phyloP scores from a whole-genome alignment of 64 coral and sea anemone genomes.

The Trachythela sp. region DNA sequence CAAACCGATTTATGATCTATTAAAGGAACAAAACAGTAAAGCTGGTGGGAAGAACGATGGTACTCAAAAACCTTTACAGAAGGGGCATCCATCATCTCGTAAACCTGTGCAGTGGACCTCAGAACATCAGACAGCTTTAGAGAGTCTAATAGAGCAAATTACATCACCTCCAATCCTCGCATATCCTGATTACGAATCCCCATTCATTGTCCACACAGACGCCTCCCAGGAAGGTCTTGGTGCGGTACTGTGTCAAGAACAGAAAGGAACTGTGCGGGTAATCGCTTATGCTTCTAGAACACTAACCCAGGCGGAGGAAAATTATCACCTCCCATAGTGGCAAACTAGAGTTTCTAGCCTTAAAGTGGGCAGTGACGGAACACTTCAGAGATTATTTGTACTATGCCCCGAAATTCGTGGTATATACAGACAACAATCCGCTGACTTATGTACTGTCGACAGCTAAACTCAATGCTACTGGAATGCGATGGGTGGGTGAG shows the following conservation, averaged over 20 bases:
- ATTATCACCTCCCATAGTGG: neutral
- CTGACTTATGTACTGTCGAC: neutral
- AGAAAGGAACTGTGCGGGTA: too few species aligned
- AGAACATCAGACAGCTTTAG: neutral
- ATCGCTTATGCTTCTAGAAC: too few species aligned
- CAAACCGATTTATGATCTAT: neutral
- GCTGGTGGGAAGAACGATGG: neutral
- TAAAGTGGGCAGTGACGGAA: neutral
- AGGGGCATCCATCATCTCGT: neutral
- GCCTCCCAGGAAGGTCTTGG: too few species aligned
- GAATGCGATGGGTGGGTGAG: neutral
- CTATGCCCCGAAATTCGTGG: neutral
- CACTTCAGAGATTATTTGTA: neutral
- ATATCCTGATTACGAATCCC: too few species aligned
- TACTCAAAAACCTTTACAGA: neutral
- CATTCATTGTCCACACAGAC: too few species aligned
- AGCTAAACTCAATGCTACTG: neutral
- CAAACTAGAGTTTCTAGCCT: slow-evolving; percentile 4
- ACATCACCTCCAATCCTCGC: neutral
- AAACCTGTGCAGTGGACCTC: neutral
- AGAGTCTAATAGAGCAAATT: neutral
- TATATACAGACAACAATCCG: neutral
- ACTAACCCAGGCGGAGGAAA: too few species aligned
- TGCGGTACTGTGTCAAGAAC: too few species aligned
- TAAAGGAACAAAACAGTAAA: neutral